phyloP scores from a whole-genome alignment of 2,797 vertebrate species.

The Phataginus tricuspis region DNA sequence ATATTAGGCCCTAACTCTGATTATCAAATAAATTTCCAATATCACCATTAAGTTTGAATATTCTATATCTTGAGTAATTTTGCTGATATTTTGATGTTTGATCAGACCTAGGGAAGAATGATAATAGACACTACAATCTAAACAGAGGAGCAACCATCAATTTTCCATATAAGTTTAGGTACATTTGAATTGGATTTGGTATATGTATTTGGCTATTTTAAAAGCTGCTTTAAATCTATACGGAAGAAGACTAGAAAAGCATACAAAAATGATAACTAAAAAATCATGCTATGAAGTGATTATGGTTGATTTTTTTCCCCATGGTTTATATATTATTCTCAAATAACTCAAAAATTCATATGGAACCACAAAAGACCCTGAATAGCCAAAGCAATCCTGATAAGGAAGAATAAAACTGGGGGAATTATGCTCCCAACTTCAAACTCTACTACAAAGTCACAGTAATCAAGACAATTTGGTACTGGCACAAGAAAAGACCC shows the following conservation, averaged over 20 bases:
- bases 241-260: slow-evolving; percentile 22
- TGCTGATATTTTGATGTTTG: neutral
- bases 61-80: neutral
- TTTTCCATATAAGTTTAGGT: neutral
- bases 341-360: no score
- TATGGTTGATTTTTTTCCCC: neutral
- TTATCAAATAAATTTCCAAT: slow-evolving; percentile 22
- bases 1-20: neutral
- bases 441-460: no score
- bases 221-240: slow-evolving; percentile 8
- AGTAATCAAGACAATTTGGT: no score
- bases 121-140: neutral
- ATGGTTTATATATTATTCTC: no score
- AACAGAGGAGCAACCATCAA: neutral
- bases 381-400: no score
- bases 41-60: neutral
- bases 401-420: no score
- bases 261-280: neutral
- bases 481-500: no score
- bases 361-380: no score
- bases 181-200: neutral
- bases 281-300: neutral
- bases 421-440: no score
- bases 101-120: neutral
- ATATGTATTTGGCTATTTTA: neutral